These are phyloP conservation scores for Montipora capricornis DNA, from an alignment of 64 coral and sea anemone genomes.

Conservation along the genomic window DNA sequence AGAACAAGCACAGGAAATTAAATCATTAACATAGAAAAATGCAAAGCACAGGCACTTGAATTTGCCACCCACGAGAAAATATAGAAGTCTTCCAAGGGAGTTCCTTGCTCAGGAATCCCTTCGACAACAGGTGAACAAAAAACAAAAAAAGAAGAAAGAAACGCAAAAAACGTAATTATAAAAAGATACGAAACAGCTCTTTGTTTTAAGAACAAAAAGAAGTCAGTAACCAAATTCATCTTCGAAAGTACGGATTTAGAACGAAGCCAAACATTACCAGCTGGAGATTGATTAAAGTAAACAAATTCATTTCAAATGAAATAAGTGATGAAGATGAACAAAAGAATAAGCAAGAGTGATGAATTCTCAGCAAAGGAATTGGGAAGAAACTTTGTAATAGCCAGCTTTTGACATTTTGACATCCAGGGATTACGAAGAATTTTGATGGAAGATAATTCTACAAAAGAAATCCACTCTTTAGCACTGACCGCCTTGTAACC, in stretches of 20 bases:
- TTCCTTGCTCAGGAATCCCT: background rate
- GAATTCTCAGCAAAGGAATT: background rate
- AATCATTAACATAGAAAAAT: conserved; percentile 77
- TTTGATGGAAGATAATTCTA: too few species aligned
- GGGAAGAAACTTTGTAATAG: background rate
- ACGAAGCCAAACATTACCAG: conserved; percentile 14
- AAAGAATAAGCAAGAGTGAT: background rate
- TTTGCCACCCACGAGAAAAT: conserved; percentile 27
- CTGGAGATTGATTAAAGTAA: conserved; percentile 31
- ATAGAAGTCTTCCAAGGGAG: background rate
- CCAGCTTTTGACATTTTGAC: background rate
- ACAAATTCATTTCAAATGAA: conserved; percentile 20
- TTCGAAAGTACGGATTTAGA: background rate
- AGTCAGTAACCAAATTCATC: background rate
- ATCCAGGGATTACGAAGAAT: too few species aligned
- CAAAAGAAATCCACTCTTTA: too few species aligned
- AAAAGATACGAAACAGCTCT: background rate
- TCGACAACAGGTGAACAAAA: background rate
- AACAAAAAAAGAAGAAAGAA: background rate
- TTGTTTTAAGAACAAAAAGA: conserved; percentile 31
- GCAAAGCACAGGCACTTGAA: conserved; percentile 41
- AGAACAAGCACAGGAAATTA: conserved; percentile 90
- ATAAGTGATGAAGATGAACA: background rate
- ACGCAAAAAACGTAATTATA: background rate
- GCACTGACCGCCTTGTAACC: too few species aligned